Conservation (phyloP, 2,888 invertebrate species). For the Drosophila prostipennis region DNA sequence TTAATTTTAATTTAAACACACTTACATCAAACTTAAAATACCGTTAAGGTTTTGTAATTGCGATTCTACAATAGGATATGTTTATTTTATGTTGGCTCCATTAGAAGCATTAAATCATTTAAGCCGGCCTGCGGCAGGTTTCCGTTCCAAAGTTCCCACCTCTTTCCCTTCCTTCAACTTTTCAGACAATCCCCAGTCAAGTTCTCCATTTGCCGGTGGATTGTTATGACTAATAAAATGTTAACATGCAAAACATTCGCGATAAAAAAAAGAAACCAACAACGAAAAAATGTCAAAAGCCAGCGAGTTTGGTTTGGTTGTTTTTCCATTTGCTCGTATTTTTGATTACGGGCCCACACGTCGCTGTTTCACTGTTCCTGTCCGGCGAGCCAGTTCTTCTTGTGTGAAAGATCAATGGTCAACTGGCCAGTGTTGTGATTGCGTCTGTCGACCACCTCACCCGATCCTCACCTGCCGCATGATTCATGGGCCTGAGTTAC, state of each 20-base stretch:
- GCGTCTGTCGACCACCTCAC: slow-evolving; percentile 43
- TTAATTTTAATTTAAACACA: too few relatives aligned
- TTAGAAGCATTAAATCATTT: slow-evolving; percentile 43
- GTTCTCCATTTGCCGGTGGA: slow-evolving; percentile 41
- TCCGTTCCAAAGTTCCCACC: slow-evolving; percentile 10
- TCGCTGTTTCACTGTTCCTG: slow-evolving; percentile 17
- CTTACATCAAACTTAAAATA: too few relatives aligned
- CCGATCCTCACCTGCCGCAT: slow-evolving; percentile 48
- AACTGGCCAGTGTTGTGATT: slow-evolving; percentile 64
- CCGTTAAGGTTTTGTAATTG: background rate
- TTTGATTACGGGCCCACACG: slow-evolving; percentile 44
- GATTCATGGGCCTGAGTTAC: slow-evolving; percentile 72
- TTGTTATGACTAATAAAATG: slow-evolving; percentile 82
- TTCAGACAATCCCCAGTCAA: slow-evolving; percentile 25
- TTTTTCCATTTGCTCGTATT: slow-evolving; percentile 5
- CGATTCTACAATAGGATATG: slow-evolving; percentile 3
- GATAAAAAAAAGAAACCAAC: slow-evolving; percentile 49
- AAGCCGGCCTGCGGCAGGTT: slow-evolving; percentile 61
- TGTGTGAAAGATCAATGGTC: slow-evolving; percentile 71
- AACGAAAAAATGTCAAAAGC: slow-evolving; percentile 76
- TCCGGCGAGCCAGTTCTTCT: slow-evolving; percentile 35
- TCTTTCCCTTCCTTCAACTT: slow-evolving; percentile 4
- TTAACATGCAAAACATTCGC: slow-evolving; percentile 80
- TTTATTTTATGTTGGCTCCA: slow-evolving; percentile 16
- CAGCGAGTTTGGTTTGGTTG: slow-evolving; percentile 57